Percentiles rank a stretch among this genome's conserved stretches.
These are phyloP conservation scores for Acanthurus leucopareius DNA, from an alignment of 2,797 vertebrate species.

Conservation along the genomic window DNA sequence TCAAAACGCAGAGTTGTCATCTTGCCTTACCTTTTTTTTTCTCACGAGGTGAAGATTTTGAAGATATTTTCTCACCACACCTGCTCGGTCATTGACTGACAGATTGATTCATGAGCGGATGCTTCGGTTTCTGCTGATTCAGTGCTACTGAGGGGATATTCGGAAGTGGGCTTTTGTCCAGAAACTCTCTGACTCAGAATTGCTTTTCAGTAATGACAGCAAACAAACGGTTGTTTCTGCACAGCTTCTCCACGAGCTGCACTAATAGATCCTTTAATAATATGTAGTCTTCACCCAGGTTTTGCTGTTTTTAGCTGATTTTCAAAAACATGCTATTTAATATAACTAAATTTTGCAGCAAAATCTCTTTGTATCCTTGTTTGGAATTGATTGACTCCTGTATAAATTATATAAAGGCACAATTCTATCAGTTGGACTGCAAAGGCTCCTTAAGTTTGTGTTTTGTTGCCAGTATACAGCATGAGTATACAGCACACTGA, in stretches of 20 bases:
- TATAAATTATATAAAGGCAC: slow-evolving; percentile 11
- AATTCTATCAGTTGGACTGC: slow-evolving; percentile 4
- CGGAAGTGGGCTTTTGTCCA: slow-evolving; percentile 30
- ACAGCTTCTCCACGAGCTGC: slow-evolving; percentile 3
- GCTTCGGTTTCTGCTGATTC: slow-evolving; percentile 28
- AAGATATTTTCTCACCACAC: slow-evolving; percentile 9
- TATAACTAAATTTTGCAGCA: slow-evolving; percentile 13
- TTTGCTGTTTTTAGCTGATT: slow-evolving; percentile 6
- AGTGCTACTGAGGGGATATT: slow-evolving; percentile 35
- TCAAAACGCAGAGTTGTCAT: slow-evolving; percentile 3
- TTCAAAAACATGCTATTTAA: background rate
- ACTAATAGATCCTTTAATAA: background rate
- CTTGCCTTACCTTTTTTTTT: slow-evolving; percentile 12
- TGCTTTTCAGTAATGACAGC: slow-evolving; percentile 31
- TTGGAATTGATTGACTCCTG: slow-evolving; percentile 5
- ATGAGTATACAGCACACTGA: slow-evolving; percentile 7
- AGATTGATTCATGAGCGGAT: slow-evolving; percentile 23
- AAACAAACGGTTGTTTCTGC: slow-evolving; percentile 5
- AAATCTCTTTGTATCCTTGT: background rate
- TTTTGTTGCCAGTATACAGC: background rate
- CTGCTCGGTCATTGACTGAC: slow-evolving; percentile 4
- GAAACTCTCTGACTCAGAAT: slow-evolving; percentile 2
- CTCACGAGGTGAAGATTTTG: slow-evolving; percentile 4
- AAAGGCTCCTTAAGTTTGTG: background rate
- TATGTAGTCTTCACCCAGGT: background rate